These are phyloP conservation scores for Chloroceryle inda DNA, from an alignment of 2,797 vertebrate genomes.

Conservation along the genomic window DNA sequence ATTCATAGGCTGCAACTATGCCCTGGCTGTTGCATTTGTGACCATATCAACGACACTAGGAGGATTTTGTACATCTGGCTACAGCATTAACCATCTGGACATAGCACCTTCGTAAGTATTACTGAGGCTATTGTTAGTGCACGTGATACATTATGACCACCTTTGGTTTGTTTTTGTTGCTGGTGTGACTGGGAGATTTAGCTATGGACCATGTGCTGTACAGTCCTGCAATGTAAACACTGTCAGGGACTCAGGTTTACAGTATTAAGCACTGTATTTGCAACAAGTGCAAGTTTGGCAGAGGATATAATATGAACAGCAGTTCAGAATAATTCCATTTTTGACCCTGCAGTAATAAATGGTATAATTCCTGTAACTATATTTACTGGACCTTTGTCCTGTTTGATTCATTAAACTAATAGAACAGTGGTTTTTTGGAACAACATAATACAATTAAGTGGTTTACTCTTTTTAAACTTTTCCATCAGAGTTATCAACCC, in stretches of 20 bases:
- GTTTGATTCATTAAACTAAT: background rate
- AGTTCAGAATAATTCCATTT: background rate
- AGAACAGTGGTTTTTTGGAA: background rate
- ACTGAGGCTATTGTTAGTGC: background rate
- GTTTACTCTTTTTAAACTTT: background rate
- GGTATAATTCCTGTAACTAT: background rate
- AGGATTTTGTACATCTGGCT: constrained; percentile 92
- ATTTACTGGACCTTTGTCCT: background rate
- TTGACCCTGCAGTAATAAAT: background rate
- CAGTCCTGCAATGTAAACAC: background rate
- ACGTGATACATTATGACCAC: background rate
- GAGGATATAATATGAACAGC: background rate
- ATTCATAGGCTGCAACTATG: constrained; percentile 91
- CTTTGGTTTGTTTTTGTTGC: background rate
- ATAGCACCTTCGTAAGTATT: constrained; percentile 96
- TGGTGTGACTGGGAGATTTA: background rate
- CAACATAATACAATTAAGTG: background rate
- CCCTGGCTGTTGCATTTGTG: constrained; percentile 90
- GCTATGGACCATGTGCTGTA: background rate
- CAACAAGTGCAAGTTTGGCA: background rate
- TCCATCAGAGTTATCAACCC: background rate
- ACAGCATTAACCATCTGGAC: constrained; percentile 97
- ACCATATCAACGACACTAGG: constrained; percentile 93
- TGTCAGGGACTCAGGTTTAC: background rate
- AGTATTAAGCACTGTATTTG: background rate